phyloP scores from a whole-genome alignment of 1,140 invertebrate species.

The Scaptodrosophila lebanonensis region DNA sequence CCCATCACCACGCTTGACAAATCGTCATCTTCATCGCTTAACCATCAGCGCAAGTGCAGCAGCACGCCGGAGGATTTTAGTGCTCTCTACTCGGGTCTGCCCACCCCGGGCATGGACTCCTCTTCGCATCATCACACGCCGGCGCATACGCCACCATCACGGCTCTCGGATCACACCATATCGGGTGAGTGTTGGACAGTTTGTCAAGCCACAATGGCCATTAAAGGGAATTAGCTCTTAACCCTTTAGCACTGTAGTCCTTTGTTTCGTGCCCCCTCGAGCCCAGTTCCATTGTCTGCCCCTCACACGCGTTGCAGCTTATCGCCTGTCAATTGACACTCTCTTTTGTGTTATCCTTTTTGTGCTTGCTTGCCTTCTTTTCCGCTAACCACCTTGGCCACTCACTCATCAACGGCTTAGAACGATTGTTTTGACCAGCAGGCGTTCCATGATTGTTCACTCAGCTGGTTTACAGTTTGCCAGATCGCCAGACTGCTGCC shows the following conservation, averaged over 20 bases:
- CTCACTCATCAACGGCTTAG: slow-evolving; percentile 39
- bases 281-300: not conserved
- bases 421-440: slow-evolving; percentile 38
- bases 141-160: slow-evolving; percentile 80
- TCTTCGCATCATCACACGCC: slow-evolving; percentile 80
- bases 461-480: slow-evolving; percentile 13
- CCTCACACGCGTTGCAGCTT: slow-evolving; percentile 16
- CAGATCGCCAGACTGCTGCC: no score
- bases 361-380: slow-evolving; percentile 2
- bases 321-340: slow-evolving; percentile 29
- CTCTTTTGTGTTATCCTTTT: slow-evolving; percentile 23
- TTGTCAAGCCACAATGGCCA: slow-evolving; percentile 19
- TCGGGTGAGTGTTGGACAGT: slow-evolving; percentile 61
- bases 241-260: slow-evolving; percentile 6
- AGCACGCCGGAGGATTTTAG: slow-evolving; percentile 89
- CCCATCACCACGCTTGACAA: slow-evolving; percentile 76
- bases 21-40: slow-evolving; percentile 77
- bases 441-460: slow-evolving; percentile 23
- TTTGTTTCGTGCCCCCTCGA: slow-evolving; percentile 1
- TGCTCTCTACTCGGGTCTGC: slow-evolving; percentile 83
- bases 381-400: slow-evolving; percentile 26
- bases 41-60: slow-evolving; percentile 85
- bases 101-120: slow-evolving; percentile 76
- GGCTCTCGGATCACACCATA: slow-evolving; percentile 76
- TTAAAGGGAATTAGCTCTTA: slow-evolving; percentile 6